Percentiles rank a stretch among this genome's conserved stretches.
Evolutionary conservation across 2,113 vertebrate species (phyloP).

Genomic region (Scophthalmus maximus): DNA sequence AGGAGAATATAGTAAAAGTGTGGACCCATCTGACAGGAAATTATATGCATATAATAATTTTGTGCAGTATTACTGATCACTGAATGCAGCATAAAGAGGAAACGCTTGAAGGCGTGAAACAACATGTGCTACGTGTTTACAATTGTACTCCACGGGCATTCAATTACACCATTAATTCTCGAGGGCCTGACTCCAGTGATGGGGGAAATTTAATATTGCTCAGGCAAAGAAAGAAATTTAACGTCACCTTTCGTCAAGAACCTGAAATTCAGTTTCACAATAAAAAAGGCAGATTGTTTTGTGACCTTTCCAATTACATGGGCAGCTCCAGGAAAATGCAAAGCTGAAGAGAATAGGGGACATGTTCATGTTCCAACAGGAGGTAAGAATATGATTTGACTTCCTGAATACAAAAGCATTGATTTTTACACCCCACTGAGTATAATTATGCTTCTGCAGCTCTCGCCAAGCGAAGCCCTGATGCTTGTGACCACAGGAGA

Average conservation of each 20-base stretch:
- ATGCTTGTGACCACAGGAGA: constrained; percentile 42
- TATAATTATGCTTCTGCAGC: constrained; percentile 64
- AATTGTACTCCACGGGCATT: constrained; percentile 9
- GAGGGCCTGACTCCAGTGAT: constrained; percentile 15
- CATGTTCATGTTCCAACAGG: constrained; percentile 39
- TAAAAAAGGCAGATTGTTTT: not conserved
- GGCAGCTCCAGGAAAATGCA: constrained; percentile 40
- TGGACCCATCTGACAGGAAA: constrained; percentile 22
- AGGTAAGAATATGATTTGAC: constrained; percentile 67
- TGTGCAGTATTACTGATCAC: not conserved
- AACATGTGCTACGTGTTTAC: not conserved
- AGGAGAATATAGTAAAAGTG: constrained; percentile 18
- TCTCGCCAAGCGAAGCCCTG: constrained; percentile 52
- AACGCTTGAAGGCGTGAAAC: not conserved
- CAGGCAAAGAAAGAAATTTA: no score
- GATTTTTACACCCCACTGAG: constrained; percentile 60
- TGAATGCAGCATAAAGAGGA: constrained; percentile 2
- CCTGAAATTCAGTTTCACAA: not conserved
- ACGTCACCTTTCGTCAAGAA: not conserved
- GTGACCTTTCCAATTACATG: constrained; percentile 47
- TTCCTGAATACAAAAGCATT: constrained; percentile 61
- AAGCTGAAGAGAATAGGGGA: constrained; percentile 24
- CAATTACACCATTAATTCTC: constrained; percentile 17
- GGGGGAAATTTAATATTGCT: no score
- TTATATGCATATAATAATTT: constrained; percentile 5